Conservation (phyloP, 1,140 invertebrate genomes). For the Polypedilum pembai region DNA sequence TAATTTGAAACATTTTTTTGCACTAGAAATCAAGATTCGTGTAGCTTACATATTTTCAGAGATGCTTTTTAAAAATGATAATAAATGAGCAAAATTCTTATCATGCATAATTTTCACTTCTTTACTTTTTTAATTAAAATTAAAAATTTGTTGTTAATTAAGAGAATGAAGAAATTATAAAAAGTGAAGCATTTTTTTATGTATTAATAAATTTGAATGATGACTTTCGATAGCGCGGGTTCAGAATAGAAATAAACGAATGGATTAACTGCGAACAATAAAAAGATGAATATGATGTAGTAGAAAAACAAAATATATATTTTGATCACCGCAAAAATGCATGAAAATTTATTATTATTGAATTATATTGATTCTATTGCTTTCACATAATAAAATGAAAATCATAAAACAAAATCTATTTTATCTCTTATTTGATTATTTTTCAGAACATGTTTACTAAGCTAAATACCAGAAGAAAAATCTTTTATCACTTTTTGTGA, state of each 20-base stretch:
- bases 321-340: conserved; percentile 11
- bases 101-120: no score
- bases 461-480: no score
- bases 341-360: conserved; percentile 19
- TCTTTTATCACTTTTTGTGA: no score
- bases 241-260: background rate
- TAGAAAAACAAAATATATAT: background rate
- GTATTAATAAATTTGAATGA: background rate
- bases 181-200: background rate
- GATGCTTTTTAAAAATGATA: background rate
- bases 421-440: background rate
- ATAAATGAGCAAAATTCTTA: background rate
- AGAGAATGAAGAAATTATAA: background rate
- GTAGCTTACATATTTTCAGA: conserved; percentile 15
- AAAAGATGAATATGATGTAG: background rate
- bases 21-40: conserved; percentile 17
- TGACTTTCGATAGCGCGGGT: background rate
- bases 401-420: background rate
- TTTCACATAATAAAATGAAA: conserved; percentile 19
- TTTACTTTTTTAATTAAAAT: background rate
- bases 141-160: background rate
- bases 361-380: conserved; percentile 19
- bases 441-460: no score
- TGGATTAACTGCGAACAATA: background rate
- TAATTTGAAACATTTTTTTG: background rate